These are phyloP conservation scores for Clinocottus analis DNA, from an alignment of 2,113 vertebrate species.

Conservation along the genomic window DNA sequence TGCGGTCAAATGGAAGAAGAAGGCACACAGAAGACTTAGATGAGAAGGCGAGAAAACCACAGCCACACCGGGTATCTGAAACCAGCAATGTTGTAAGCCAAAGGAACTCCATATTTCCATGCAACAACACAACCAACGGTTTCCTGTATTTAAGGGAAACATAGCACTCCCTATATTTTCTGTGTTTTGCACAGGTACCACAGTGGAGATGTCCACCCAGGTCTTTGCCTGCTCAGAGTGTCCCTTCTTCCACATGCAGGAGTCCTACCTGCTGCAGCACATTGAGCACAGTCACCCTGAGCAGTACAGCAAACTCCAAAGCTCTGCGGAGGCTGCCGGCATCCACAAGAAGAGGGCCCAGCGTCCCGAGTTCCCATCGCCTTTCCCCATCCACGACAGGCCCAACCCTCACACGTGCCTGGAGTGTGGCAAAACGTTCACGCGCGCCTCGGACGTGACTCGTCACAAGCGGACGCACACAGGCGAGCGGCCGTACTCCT, in stretches of 20 bases:
- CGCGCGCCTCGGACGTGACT: slow-evolving; percentile 83
- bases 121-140: neutral
- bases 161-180: neutral
- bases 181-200: slow-evolving; percentile 57
- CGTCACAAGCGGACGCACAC: slow-evolving; percentile 79
- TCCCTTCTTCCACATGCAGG: slow-evolving; percentile 76
- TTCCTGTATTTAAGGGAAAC: neutral
- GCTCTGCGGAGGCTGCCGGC: neutral
- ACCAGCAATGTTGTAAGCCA: too few species aligned
- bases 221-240: slow-evolving; percentile 74
- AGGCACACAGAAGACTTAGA: too few species aligned
- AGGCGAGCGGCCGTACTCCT: slow-evolving; percentile 62
- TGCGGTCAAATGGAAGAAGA: too few species aligned
- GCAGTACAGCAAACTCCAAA: slow-evolving; percentile 53
- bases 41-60: too few species aligned
- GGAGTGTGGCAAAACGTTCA: slow-evolving; percentile 84
- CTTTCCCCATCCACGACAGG: slow-evolving; percentile 67
- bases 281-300: slow-evolving; percentile 69
- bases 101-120: too few species aligned
- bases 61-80: too few species aligned
- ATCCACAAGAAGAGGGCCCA: slow-evolving; percentile 48
- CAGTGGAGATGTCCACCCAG: slow-evolving; percentile 72
- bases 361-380: slow-evolving; percentile 54
- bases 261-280: slow-evolving; percentile 72
- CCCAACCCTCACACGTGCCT: slow-evolving; percentile 68